Conservation (phyloP, 2,888 invertebrate species). For the Salpingus planirostris region DNA sequence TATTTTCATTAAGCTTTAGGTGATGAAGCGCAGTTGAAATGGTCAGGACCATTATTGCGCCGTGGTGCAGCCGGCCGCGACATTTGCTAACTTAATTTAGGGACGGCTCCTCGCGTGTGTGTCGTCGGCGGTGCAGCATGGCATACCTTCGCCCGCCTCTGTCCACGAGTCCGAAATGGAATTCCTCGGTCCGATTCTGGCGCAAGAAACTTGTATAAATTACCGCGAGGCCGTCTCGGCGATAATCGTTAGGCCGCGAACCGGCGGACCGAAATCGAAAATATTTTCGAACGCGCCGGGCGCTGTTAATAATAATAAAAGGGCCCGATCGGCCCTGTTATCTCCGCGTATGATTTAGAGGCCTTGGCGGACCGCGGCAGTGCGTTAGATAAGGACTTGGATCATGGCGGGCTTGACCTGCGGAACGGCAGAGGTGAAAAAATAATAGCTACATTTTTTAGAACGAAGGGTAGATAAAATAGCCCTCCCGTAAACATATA, state of each 20-base stretch:
- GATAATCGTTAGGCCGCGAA: too few species aligned
- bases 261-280: too few species aligned
- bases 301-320: too few species aligned
- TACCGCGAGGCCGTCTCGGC: too few species aligned
- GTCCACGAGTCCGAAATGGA: conserved; percentile 1
- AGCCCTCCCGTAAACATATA: conserved; percentile 30
- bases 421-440: conserved; percentile 32
- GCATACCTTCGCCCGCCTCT: conserved; percentile 23
- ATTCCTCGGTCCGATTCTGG: conserved; percentile 1
- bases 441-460: conserved; percentile 33
- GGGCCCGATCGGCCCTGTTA: too few species aligned
- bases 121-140: conserved; percentile 3
- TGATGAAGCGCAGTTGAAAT: conserved; percentile 36
- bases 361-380: conserved; percentile 30
- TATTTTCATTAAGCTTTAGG: conserved; percentile 40
- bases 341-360: conserved; percentile 35
- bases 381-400: conserved; percentile 31
- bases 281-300: too few species aligned
- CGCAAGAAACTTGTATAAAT: too few species aligned
- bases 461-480: conserved; percentile 29
- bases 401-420: conserved; percentile 32
- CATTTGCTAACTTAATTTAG: conserved; percentile 41
- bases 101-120: too few species aligned
- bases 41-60: conserved; percentile 33
- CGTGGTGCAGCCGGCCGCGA: conserved; percentile 33